A percentile compares a stretch with the other conserved stretches of the same genome.
These are phyloP conservation scores for Barbus barbus DNA, from an alignment of 2,113 vertebrate species.

Conservation along the genomic window DNA sequence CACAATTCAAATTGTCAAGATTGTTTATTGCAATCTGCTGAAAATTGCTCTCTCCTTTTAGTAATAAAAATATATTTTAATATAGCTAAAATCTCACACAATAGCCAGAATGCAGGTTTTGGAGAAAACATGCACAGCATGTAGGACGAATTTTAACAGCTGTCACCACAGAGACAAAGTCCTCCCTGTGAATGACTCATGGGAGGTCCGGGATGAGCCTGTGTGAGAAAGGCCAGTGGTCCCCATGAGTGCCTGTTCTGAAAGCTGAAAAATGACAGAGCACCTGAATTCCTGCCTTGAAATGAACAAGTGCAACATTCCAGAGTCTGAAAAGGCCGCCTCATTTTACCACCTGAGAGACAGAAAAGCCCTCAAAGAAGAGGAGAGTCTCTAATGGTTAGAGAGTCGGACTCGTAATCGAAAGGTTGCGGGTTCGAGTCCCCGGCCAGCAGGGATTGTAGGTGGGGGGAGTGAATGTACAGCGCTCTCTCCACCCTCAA, in stretches of 20 bases:
- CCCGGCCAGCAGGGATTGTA: too few relatives aligned
- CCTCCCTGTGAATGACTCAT: conserved; percentile 52
- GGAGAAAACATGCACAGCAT: background rate
- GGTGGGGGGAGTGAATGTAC: too few relatives aligned
- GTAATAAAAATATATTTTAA: background rate
- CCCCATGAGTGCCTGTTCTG: conserved; percentile 59
- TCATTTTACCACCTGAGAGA: conserved; percentile 7
- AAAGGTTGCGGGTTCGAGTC: too few relatives aligned
- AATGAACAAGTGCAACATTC: conserved; percentile 36
- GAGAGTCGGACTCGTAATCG: too few relatives aligned
- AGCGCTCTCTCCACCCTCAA: too few relatives aligned
- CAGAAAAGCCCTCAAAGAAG: background rate
- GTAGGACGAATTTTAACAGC: conserved; percentile 60
- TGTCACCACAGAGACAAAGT: conserved; percentile 67
- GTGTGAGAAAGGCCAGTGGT: conserved; percentile 46
- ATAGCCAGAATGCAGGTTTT: background rate
- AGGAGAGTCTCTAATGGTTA: background rate
- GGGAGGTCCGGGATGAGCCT: conserved; percentile 58
- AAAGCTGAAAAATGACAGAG: conserved; percentile 37
- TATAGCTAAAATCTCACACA: background rate
- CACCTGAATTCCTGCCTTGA: conserved; percentile 24
- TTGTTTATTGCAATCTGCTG: background rate
- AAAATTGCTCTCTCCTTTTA: background rate
- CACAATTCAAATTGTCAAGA: background rate
- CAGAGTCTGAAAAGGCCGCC: background rate